Percentiles rank a stretch among this genome's conserved stretches.
phyloP scores from a whole-genome alignment of 2,888 invertebrate species.

The Phaedon cochleariae region DNA sequence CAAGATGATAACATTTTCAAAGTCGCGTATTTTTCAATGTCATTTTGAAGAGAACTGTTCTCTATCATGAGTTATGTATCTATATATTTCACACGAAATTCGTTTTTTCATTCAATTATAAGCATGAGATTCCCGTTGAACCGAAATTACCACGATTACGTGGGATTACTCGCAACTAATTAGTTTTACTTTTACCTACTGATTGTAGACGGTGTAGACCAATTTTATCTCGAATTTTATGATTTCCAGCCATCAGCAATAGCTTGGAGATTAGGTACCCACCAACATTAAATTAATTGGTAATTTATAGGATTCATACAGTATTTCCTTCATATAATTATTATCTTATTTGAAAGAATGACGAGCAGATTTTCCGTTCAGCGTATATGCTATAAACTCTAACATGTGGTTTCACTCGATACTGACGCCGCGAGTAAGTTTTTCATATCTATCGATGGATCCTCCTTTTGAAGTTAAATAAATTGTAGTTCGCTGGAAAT shows the following conservation, averaged over 20 bases:
- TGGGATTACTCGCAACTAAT: background rate
- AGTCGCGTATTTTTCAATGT: too few relatives aligned
- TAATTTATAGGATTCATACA: background rate
- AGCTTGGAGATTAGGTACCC: too few relatives aligned
- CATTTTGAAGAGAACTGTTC: too few relatives aligned
- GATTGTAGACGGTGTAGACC: too few relatives aligned
- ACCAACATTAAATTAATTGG: background rate
- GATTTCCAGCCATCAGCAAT: background rate
- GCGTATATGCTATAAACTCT: background rate
- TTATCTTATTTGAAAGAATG: conserved; percentile 37
- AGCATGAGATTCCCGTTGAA: background rate
- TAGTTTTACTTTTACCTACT: background rate
- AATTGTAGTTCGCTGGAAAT: too few relatives aligned
- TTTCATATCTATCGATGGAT: too few relatives aligned
- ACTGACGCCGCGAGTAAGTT: too few relatives aligned
- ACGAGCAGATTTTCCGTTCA: conserved; percentile 28
- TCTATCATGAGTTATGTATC: too few relatives aligned
- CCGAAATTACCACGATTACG: conserved; percentile 1
- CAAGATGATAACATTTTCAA: too few relatives aligned
- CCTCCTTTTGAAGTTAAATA: too few relatives aligned
- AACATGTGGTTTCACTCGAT: background rate
- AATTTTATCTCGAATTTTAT: background rate
- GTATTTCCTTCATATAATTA: background rate
- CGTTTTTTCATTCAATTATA: background rate
- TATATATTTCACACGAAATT: background rate